These are phyloP conservation scores for Mechanitis mazaeus DNA, from an alignment of 2,888 invertebrate species.

Conservation along the genomic window DNA sequence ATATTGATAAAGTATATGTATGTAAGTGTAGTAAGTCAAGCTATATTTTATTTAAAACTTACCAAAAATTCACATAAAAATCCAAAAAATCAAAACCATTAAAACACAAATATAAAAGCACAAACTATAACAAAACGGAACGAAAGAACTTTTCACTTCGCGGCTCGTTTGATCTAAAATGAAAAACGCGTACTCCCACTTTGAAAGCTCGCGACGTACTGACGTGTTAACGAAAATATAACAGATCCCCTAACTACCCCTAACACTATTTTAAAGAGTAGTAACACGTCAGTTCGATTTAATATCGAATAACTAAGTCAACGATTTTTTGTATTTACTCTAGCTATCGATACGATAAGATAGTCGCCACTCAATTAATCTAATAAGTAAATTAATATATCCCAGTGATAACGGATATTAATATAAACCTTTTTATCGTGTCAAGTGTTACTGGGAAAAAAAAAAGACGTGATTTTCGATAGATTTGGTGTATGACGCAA, in stretches of 20 bases:
- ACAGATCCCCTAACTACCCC: background rate
- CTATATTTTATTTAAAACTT: background rate
- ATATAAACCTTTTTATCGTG: constrained; percentile 50
- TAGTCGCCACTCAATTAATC: constrained; percentile 53
- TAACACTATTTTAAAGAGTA: background rate
- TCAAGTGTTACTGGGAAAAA: constrained; percentile 35
- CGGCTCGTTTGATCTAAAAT: background rate
- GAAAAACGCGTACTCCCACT: constrained; percentile 2
- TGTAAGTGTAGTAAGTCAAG: too few species aligned
- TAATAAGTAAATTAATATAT: constrained; percentile 59
- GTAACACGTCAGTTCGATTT: background rate
- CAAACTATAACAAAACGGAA: background rate
- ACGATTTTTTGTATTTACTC: constrained; percentile 15
- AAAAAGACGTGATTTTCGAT: constrained; percentile 21
- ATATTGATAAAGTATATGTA: too few species aligned
- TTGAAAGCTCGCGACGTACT: background rate
- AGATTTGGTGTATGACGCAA: constrained; percentile 5
- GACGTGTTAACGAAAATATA: constrained; percentile 1
- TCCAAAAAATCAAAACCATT: background rate
- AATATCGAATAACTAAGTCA: constrained; percentile 20
- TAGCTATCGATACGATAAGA: constrained; percentile 41
- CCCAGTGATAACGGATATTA: constrained; percentile 48
- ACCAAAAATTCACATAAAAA: background rate
- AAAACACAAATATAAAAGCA: constrained; percentile 1
- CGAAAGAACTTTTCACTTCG: constrained; percentile 2